phyloP scores from a whole-genome alignment of 1,140 invertebrate species.

The Pogonomyrmex californicus region DNA sequence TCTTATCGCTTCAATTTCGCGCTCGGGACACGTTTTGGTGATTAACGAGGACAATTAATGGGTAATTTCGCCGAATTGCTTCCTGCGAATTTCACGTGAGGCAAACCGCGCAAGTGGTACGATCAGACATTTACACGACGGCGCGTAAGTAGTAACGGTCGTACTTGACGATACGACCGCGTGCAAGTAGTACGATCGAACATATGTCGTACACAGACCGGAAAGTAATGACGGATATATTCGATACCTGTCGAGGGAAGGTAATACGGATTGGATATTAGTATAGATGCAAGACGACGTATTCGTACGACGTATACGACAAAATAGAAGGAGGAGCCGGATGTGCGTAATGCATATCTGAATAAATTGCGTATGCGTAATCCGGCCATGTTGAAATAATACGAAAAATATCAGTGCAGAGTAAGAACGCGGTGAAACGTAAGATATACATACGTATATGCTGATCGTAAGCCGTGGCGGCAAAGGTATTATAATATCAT shows the following conservation, averaged over 20 bases:
- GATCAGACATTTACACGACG: background rate
- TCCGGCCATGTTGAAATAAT: slow-evolving; percentile 24
- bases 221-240: background rate
- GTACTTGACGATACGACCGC: background rate
- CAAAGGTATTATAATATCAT: background rate
- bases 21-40: background rate
- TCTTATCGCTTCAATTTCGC: background rate
- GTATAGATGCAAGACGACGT: background rate
- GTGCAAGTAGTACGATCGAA: background rate
- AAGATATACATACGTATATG: background rate
- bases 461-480: slow-evolving; percentile 62
- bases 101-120: background rate
- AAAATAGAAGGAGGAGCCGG: background rate
- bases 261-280: background rate
- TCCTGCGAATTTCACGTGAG: background rate
- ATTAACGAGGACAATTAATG: slow-evolving; percentile 34
- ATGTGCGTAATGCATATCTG: background rate
- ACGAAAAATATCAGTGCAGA: slow-evolving; percentile 38
- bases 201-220: background rate
- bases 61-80: slow-evolving; percentile 38
- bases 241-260: background rate
- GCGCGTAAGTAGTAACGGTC: background rate
- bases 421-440: slow-evolving; percentile 24
- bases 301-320: background rate
- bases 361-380: background rate